Conservation (phyloP, 2,113 vertebrate genomes). For the Gopherus evgoodei region DNA sequence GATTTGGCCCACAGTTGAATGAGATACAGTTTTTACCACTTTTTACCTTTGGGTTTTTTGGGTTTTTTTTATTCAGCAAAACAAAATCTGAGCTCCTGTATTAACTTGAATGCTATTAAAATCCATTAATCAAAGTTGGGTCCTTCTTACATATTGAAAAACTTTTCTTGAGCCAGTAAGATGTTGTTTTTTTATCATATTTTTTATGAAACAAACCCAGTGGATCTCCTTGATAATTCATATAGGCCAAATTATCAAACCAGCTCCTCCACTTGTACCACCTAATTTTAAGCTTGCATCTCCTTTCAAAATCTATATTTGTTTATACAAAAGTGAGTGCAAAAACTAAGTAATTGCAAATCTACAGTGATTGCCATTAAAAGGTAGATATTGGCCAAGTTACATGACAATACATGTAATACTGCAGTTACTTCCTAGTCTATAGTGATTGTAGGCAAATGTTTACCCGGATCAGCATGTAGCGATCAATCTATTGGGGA, state of each 20-base stretch:
- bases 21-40: too few species aligned
- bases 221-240: neutral
- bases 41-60: too few species aligned
- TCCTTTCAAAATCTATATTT: neutral
- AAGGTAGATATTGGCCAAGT: neutral
- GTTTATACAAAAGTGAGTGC: neutral
- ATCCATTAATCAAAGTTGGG: too few species aligned
- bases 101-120: too few species aligned
- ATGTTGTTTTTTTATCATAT: neutral
- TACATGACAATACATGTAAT: neutral
- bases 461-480: neutral
- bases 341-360: neutral
- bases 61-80: too few species aligned
- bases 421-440: neutral
- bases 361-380: neutral
- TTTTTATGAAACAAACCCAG: neutral
- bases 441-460: neutral
- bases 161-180: neutral
- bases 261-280: neutral
- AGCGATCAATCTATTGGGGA: too few species aligned
- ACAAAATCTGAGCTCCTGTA: too few species aligned
- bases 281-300: neutral
- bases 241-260: neutral
- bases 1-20: too few species aligned
- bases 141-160: too few species aligned